Evolutionary conservation across 2,113 vertebrate species (phyloP).

Genomic region (Prietella phreatophila): DNA sequence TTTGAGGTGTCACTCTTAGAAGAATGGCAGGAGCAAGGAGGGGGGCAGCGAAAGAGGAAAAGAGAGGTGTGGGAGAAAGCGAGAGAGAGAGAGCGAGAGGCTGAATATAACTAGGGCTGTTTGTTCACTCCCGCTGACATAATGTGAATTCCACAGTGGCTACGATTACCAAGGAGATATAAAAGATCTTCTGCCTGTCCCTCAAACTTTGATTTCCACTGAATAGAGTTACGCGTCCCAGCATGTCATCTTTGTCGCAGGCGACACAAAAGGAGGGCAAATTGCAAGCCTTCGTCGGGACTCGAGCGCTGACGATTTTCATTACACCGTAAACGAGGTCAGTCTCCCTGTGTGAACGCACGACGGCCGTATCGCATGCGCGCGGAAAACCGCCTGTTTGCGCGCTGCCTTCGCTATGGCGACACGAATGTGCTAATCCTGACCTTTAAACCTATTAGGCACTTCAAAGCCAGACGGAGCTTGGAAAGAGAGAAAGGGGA

Average conservation of each 20-base stretch:
- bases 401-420: background rate
- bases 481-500: background rate
- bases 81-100: background rate
- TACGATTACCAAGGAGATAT: constrained; percentile 44
- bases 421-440: constrained; percentile 13
- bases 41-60: background rate
- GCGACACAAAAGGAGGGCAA: constrained; percentile 42
- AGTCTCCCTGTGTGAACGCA: background rate
- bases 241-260: constrained; percentile 48
- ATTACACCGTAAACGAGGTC: constrained; percentile 24
- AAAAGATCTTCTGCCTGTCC: constrained; percentile 50
- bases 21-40: constrained; percentile 1
- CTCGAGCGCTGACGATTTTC: constrained; percentile 36
- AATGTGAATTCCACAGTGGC: constrained; percentile 49
- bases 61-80: background rate
- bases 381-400: background rate
- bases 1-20: constrained; percentile 35
- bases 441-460: constrained; percentile 49
- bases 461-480: constrained; percentile 41
- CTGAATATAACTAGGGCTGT: constrained; percentile 33
- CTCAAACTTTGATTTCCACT: constrained; percentile 53
- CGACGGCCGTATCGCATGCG: background rate
- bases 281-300: constrained; percentile 30
- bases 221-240: constrained; percentile 50
- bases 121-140: constrained; percentile 50